Conservation (phyloP, 2,888 invertebrate species). For the Melanotus villosus region DNA sequence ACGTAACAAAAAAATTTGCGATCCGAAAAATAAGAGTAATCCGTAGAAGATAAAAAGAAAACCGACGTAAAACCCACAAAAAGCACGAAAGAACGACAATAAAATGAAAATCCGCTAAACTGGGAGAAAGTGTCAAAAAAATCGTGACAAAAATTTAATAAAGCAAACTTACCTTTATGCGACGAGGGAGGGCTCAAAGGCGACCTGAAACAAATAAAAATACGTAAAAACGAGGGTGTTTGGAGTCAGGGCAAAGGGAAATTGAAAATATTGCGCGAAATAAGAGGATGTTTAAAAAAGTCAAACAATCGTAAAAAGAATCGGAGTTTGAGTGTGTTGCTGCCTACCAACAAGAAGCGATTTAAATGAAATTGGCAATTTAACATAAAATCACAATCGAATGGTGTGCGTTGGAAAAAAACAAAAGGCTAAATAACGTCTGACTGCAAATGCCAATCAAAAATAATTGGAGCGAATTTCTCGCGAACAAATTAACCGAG, state of each 20-base stretch:
- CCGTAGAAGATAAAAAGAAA: slow-evolving; percentile 27
- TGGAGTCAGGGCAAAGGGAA: slow-evolving; percentile 2
- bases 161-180: slow-evolving; percentile 30
- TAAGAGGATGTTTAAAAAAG: slow-evolving; percentile 11
- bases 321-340: not conserved
- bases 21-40: slow-evolving; percentile 25
- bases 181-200: slow-evolving; percentile 2
- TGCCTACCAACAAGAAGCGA: not conserved
- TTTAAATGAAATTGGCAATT: slow-evolving; percentile 20
- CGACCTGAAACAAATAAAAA: slow-evolving; percentile 24
- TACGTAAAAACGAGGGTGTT: slow-evolving; percentile 3
- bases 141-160: slow-evolving; percentile 40
- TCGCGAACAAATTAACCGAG: slow-evolving; percentile 37
- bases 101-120: slow-evolving; percentile 33
- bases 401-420: slow-evolving; percentile 18
- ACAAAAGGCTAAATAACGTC: slow-evolving; percentile 16
- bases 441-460: slow-evolving; percentile 32
- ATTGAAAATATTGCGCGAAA: slow-evolving; percentile 18
- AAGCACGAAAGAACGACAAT: slow-evolving; percentile 16
- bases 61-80: slow-evolving; percentile 24
- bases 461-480: slow-evolving; percentile 37
- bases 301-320: slow-evolving; percentile 1
- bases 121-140: slow-evolving; percentile 32
- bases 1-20: slow-evolving; percentile 9
- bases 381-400: slow-evolving; percentile 21